Conservation (phyloP, 2,888 invertebrate genomes). For the Plutella xylostella region DNA sequence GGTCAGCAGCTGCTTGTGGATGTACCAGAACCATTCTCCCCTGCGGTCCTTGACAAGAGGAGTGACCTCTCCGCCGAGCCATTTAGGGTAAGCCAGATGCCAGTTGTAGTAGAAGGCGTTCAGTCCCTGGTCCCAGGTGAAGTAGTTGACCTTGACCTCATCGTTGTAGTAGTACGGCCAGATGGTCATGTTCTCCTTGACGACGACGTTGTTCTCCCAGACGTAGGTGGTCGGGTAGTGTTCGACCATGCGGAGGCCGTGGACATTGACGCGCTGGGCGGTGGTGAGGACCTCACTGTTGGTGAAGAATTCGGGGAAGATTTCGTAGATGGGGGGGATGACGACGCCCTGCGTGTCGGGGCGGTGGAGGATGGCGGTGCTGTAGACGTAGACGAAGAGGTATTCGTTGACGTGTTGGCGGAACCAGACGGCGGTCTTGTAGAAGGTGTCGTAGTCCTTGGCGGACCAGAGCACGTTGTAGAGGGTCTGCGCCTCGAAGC, state of each 20-base stretch:
- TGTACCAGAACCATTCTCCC: constrained; percentile 74
- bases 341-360: constrained; percentile 73
- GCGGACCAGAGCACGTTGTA: constrained; percentile 77
- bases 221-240: constrained; percentile 37
- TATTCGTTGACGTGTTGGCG: constrained; percentile 77
- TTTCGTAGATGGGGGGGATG: constrained; percentile 78
- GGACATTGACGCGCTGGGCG: constrained; percentile 71
- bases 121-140: constrained; percentile 77
- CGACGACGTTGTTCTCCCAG: constrained; percentile 62
- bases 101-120: constrained; percentile 75
- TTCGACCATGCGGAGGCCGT: constrained; percentile 36
- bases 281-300: constrained; percentile 75
- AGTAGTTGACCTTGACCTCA: constrained; percentile 74
- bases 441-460: constrained; percentile 78
- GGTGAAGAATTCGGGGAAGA: constrained; percentile 79
- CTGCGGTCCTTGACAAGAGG: constrained; percentile 67
- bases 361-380: constrained; percentile 72
- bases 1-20: constrained; percentile 76
- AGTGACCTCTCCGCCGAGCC: constrained; percentile 69
- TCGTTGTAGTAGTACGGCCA: constrained; percentile 63
- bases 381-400: constrained; percentile 75
- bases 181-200: constrained; percentile 73
- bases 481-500: constrained; percentile 72
- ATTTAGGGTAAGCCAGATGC: constrained; percentile 73
- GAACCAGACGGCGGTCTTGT: constrained; percentile 75